Evolutionary conservation across 2,888 invertebrate genomes (phyloP).

Genomic region (Drosophila phalerata): DNA sequence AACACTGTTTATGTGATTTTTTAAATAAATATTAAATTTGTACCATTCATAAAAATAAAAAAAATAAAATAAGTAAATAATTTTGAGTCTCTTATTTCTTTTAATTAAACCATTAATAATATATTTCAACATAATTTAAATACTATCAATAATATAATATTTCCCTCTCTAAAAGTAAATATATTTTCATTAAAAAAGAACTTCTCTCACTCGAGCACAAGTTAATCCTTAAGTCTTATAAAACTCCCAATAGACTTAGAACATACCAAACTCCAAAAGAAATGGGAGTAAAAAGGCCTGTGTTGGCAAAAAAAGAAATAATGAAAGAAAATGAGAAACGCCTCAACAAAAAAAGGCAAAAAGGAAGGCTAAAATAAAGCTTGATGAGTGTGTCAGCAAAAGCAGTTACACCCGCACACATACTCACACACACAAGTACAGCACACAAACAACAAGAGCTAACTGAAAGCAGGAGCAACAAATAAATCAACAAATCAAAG

Average conservation of each 20-base stretch:
- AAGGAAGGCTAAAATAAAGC: slow-evolving; percentile 29
- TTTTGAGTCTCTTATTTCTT: too few species aligned
- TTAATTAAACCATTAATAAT: too few species aligned
- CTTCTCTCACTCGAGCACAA: not conserved
- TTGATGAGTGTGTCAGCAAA: slow-evolving; percentile 53
- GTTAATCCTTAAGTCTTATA: slow-evolving; percentile 14
- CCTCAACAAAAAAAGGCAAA: slow-evolving; percentile 16
- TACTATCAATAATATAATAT: too few species aligned
- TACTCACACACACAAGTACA: not conserved
- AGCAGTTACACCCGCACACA: slow-evolving; percentile 27
- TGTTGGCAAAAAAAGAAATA: slow-evolving; percentile 28
- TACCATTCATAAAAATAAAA: too few species aligned
- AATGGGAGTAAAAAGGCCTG: slow-evolving; percentile 15
- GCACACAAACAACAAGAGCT: not conserved
- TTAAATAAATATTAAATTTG: too few species aligned
- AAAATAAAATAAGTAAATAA: too few species aligned
- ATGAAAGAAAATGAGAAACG: slow-evolving; percentile 7
- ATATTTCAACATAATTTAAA: too few species aligned
- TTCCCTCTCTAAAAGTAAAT: not conserved
- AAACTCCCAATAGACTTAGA: slow-evolving; percentile 19
- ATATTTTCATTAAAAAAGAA: not conserved
- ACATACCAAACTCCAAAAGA: slow-evolving; percentile 24
- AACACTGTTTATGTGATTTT: too few species aligned
- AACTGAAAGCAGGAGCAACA: slow-evolving; percentile 25
- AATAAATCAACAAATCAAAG: slow-evolving; percentile 71